Conservation (phyloP, 2,888 invertebrate genomes). For the Platycheirus rosarum region DNA sequence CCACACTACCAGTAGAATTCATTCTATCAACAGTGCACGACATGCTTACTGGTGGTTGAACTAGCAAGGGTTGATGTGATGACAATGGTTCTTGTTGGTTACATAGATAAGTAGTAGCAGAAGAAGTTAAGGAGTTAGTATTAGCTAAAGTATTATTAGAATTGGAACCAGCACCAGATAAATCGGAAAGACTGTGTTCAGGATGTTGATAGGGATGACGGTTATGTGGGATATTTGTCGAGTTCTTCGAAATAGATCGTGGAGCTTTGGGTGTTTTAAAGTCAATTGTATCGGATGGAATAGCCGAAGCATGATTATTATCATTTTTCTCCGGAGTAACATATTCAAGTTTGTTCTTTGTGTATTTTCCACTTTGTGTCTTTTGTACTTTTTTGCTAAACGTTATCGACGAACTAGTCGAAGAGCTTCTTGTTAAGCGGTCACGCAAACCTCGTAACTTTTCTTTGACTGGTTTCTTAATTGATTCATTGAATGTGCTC, state of each 20-base stretch:
- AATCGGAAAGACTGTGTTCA: constrained; percentile 41
- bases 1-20: constrained; percentile 57
- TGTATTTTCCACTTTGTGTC: constrained; percentile 47
- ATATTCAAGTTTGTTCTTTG: constrained; percentile 68
- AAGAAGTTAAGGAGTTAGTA: constrained; percentile 47
- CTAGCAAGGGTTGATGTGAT: constrained; percentile 73
- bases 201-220: constrained; percentile 25
- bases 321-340: constrained; percentile 53
- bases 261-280: constrained; percentile 82
- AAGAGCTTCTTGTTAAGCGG: constrained; percentile 79
- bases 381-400: constrained; percentile 42
- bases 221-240: constrained; percentile 16
- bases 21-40: constrained; percentile 75
- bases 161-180: constrained; percentile 74
- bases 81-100: constrained; percentile 75
- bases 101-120: constrained; percentile 60
- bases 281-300: constrained; percentile 75
- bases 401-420: constrained; percentile 32
- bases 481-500: constrained; percentile 81
- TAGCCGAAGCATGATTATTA: background rate
- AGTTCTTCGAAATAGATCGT: constrained; percentile 73
- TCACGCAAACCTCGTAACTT: constrained; percentile 80
- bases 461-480: constrained; percentile 80
- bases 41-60: constrained; percentile 75
- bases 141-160: constrained; percentile 62